Base-by-base conservation (phyloP, 2,888 invertebrate species). In the Epinotia demarniana region DNA sequence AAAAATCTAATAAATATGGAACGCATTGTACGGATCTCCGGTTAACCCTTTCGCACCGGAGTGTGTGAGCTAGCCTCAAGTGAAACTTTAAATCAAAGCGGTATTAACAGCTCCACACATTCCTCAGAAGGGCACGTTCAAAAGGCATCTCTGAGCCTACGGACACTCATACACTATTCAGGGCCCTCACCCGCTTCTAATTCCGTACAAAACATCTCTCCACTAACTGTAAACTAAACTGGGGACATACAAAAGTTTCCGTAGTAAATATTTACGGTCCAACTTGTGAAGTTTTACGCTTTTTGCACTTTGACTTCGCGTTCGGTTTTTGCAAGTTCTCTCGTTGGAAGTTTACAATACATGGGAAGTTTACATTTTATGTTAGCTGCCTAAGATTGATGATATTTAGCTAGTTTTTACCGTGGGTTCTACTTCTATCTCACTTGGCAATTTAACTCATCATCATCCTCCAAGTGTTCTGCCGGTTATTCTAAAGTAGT, bases 141-240 rank as follows among this genome's bases (percentile, higher is more conserved):
- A 82, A 81, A 80, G 81, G 74, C 79, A 77, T 77, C 78, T 70
- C 69, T n/a, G 57, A 77, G 78, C 78, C 80, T 72, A 76, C 79
- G 81, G 81, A 81, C 83, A 76, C 81, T 83, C 81, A 81, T 84
- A 78, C 79, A 80, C 79, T 80, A 83, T 84, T 83, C 81, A 83
- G 33, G 66, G 18, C 61, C 53, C 66, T 49, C 23, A 76, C 78
- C 79, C 74, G 63, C 53, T 72, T 72, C 69, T 77, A 79, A 81
- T 80, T 77, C 75, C 75, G 75, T 78, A 78, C 75, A 78, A 77
- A 80, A 78, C 78, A 76, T 78, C 77, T 77, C 77, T 80, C 77
- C 75, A 69, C 57, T 39, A 49, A 74, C 74, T 69, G 46, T 69
- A 63, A 69, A 73, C 73, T 62, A 73, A 27, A 63, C 62, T 19